These are phyloP conservation scores for Melitaea athalia DNA, from an alignment of 2,888 invertebrate species.

Conservation along the genomic window DNA sequence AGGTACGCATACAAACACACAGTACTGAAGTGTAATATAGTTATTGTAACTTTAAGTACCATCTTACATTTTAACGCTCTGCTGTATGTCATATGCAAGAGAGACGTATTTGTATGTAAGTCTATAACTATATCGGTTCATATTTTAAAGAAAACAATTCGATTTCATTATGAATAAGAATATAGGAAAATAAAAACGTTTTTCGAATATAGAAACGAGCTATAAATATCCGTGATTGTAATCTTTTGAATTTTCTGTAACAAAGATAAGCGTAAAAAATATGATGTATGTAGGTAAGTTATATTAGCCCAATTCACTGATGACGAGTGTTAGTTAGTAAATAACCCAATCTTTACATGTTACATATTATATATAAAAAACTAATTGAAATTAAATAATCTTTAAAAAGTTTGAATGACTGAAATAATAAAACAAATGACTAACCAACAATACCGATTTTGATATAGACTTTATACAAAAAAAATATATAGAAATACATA, in stretches of 20 bases:
- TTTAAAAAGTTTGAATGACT: neutral
- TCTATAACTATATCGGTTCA: too few relatives aligned
- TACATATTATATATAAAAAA: neutral
- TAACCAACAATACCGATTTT: neutral
- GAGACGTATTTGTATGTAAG: too few relatives aligned
- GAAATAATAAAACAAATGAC: neutral
- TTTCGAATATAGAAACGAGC: neutral
- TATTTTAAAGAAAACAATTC: too few relatives aligned
- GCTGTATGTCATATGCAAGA: too few relatives aligned
- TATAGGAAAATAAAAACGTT: too few relatives aligned
- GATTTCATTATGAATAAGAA: neutral
- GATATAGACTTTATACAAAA: too few relatives aligned
- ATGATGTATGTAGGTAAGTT: neutral
- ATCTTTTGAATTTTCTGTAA: too few relatives aligned
- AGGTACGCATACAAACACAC: conserved; percentile 95
- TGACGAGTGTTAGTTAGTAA: neutral
- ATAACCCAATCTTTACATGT: neutral
- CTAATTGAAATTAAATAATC: neutral
- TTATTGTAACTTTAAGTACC: neutral
- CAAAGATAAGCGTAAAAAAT: too few relatives aligned
- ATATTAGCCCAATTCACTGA: conserved; percentile 5
- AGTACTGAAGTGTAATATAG: conserved; percentile 90
- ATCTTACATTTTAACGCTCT: too few relatives aligned
- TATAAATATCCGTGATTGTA: neutral
- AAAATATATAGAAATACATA: neutral